Percentiles rank a stretch among this genome's conserved stretches.
Evolutionary conservation across 2,113 vertebrate species (phyloP).

Genomic region (Campylomormyrus tamandua): DNA sequence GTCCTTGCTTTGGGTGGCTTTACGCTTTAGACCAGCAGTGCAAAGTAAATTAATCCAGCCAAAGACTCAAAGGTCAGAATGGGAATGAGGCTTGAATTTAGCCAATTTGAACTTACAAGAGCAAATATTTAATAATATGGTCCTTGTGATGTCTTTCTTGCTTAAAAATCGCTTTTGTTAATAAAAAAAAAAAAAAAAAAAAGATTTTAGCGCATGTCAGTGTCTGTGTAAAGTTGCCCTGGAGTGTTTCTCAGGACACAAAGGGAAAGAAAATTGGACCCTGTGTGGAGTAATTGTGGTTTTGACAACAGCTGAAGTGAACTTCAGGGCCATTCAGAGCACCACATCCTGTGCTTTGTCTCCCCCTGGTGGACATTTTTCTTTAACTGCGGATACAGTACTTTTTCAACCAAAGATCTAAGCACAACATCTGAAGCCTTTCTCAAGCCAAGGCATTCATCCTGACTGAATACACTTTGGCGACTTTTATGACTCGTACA

Average conservation of each 20-base stretch:
- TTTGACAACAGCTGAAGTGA: background rate
- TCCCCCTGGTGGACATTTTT: background rate
- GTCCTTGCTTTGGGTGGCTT: background rate
- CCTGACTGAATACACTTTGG: background rate
- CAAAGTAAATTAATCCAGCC: background rate
- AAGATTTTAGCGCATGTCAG: background rate
- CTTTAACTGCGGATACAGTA: slow-evolving; percentile 13
- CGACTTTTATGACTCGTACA: background rate
- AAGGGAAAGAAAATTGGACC: background rate
- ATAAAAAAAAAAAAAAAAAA: no score
- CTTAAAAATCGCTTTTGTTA: background rate
- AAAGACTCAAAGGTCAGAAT: background rate
- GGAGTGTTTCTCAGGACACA: background rate
- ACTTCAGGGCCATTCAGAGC: background rate
- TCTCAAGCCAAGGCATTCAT: background rate
- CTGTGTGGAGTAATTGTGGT: background rate
- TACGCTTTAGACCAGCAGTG: background rate
- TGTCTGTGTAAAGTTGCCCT: background rate
- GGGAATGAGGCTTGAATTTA: background rate
- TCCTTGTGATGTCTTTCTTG: background rate
- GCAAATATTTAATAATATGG: background rate
- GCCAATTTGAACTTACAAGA: background rate
- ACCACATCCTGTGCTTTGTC: background rate
- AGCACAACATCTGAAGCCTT: background rate
- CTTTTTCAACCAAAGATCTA: background rate